Percentiles rank a stretch among this genome's conserved stretches.
phyloP scores from a whole-genome alignment of 2,888 invertebrate genomes.

The Papilio demoleus region DNA sequence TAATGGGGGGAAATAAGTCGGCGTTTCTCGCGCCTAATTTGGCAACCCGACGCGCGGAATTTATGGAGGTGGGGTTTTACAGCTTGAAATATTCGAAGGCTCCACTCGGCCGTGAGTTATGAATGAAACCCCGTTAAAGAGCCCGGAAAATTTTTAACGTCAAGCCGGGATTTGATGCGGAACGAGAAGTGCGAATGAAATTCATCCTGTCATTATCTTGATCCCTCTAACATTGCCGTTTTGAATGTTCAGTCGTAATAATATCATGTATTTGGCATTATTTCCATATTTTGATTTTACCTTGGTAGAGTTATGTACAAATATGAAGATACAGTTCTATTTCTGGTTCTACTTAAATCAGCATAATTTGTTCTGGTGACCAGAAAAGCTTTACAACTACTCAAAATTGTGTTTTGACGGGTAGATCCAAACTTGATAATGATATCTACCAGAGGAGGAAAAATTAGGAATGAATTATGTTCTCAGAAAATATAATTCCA shows the following conservation, averaged over 20 bases:
- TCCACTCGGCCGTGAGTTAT: slow-evolving; percentile 82
- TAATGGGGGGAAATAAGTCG: slow-evolving; percentile 78
- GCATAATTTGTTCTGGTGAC: too few species aligned
- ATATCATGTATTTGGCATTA: background rate
- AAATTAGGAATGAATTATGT: too few species aligned
- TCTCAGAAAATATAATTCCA: too few species aligned
- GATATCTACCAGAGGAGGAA: background rate
- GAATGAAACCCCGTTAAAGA: slow-evolving; percentile 83
- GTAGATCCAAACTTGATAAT: background rate
- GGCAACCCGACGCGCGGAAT: slow-evolving; percentile 83
- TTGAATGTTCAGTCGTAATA: background rate
- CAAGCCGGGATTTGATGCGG: slow-evolving; percentile 59
- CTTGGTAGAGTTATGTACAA: too few species aligned
- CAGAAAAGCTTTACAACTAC: background rate
- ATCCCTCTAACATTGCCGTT: slow-evolving; percentile 12
- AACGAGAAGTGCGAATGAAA: slow-evolving; percentile 46
- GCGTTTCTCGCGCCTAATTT: slow-evolving; percentile 82
- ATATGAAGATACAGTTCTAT: background rate
- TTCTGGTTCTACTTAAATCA: background rate
- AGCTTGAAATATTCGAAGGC: slow-evolving; percentile 82
- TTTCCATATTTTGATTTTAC: background rate
- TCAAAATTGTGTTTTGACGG: background rate
- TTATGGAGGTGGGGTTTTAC: slow-evolving; percentile 77
- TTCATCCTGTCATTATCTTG: slow-evolving; percentile 25
- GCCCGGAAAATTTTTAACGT: slow-evolving; percentile 82